A percentile compares a stretch with the other conserved stretches of the same genome.
These are phyloP conservation scores for Sapajus apella DNA, from an alignment of 2,113 vertebrate genomes.

Conservation along the genomic window DNA sequence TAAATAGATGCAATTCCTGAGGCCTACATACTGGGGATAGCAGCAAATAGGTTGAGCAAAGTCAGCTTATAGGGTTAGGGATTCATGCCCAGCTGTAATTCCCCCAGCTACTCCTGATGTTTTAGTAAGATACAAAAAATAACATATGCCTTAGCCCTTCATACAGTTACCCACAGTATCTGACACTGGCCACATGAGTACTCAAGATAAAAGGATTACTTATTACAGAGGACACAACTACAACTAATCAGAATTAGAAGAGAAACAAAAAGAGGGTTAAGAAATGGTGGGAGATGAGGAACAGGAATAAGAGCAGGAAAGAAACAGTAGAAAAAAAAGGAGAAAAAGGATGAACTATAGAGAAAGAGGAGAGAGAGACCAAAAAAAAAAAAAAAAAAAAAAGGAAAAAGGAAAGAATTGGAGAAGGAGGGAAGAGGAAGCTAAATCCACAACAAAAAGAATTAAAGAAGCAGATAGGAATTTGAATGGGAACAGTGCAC, in stretches of 20 bases:
- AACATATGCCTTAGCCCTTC: background rate
- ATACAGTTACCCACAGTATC: background rate
- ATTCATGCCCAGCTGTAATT: background rate
- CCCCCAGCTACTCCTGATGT: background rate
- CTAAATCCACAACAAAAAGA: background rate
- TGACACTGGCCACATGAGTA: background rate
- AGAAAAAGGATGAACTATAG: background rate
- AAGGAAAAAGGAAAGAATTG: background rate
- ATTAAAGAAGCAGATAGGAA: background rate
- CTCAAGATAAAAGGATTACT: background rate
- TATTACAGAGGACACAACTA: background rate
- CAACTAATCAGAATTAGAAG: background rate
- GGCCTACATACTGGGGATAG: background rate
- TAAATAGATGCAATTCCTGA: background rate
- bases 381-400: too few species aligned
- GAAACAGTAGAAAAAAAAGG: background rate
- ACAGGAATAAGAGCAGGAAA: fast-evolving
- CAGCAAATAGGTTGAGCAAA: background rate
- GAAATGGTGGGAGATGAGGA: background rate
- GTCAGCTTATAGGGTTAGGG: background rate
- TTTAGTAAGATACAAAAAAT: background rate
- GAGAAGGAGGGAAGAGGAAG: background rate
- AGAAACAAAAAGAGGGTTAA: background rate
- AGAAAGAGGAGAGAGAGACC: background rate
- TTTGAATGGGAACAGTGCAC: background rate